These are phyloP conservation scores for Leptopterna dolabrata DNA, from an alignment of 2,888 invertebrate species.

Conservation along the genomic window DNA sequence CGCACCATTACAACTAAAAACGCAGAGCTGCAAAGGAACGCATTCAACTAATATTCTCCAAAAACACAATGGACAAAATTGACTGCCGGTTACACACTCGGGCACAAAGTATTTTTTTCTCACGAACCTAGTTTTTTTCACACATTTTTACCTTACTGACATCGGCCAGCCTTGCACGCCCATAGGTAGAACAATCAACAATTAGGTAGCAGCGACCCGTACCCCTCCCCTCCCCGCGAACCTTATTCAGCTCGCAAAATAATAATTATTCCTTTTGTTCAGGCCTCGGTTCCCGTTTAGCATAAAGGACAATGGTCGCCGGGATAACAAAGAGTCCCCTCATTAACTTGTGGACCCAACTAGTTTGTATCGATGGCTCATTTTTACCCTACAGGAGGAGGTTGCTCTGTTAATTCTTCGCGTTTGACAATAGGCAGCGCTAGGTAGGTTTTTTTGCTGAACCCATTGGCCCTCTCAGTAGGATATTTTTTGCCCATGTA, in stretches of 20 bases:
- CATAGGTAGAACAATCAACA: constrained; percentile 45
- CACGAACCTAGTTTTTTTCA: background rate
- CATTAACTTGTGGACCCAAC: constrained; percentile 52
- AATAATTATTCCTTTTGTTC: constrained; percentile 56
- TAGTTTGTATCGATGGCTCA: constrained; percentile 55
- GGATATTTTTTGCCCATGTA: too few relatives aligned
- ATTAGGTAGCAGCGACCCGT: constrained; percentile 40
- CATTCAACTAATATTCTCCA: too few relatives aligned
- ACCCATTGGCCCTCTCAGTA: too few relatives aligned
- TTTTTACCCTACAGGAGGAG: constrained; percentile 34
- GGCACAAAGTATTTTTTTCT: background rate
- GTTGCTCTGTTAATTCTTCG: constrained; percentile 28
- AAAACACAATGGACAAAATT: background rate
- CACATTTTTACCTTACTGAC: background rate
- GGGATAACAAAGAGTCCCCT: constrained; percentile 48
- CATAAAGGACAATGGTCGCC: constrained; percentile 55
- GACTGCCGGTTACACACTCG: background rate
- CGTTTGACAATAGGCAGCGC: constrained; percentile 21
- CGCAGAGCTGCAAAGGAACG: too few relatives aligned
- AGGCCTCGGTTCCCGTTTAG: constrained; percentile 33
- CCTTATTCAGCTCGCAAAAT: constrained; percentile 51
- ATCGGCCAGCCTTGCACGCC: background rate
- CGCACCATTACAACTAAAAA: too few relatives aligned
- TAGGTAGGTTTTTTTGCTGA: background rate
- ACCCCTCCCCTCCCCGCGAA: constrained; percentile 10